Conservation (phyloP, 2,888 invertebrate genomes). For the Loripinus fragilis region DNA sequence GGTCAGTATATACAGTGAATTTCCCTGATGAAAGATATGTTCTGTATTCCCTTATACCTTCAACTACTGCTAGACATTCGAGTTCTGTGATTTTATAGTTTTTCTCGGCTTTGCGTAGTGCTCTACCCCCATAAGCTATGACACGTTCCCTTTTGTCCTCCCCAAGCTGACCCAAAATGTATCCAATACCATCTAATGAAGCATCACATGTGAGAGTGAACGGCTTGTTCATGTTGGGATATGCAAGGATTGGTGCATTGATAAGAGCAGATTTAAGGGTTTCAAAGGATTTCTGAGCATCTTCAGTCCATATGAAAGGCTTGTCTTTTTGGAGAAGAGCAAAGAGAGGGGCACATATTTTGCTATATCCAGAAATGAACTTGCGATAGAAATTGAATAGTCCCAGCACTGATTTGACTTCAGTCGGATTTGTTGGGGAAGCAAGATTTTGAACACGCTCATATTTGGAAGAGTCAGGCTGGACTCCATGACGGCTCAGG, state of each 20-base stretch:
- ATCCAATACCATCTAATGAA: neutral
- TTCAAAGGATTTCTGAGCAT: neutral
- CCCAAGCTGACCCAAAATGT: neutral
- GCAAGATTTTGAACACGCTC: neutral
- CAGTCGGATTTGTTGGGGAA: neutral
- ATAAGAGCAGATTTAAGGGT: neutral
- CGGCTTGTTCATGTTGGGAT: neutral
- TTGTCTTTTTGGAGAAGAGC: slow-evolving; percentile 1
- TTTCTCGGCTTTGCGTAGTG: neutral
- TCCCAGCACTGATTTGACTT: neutral
- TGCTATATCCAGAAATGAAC: neutral
- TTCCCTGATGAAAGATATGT: neutral
- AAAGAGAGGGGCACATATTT: neutral
- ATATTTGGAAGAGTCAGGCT: neutral
- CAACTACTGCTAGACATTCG: neutral
- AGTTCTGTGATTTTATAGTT: neutral
- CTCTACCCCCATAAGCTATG: neutral
- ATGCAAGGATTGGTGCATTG: neutral
- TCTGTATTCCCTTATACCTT: neutral
- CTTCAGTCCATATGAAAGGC: neutral
- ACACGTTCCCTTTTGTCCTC: neutral
- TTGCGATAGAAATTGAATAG: neutral
- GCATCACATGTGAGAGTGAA: neutral
- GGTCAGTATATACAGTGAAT: neutral
- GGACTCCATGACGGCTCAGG: neutral